Base-by-base conservation (phyloP, 2,113 vertebrate genomes). In the Oncorhynchus keta region DNA sequence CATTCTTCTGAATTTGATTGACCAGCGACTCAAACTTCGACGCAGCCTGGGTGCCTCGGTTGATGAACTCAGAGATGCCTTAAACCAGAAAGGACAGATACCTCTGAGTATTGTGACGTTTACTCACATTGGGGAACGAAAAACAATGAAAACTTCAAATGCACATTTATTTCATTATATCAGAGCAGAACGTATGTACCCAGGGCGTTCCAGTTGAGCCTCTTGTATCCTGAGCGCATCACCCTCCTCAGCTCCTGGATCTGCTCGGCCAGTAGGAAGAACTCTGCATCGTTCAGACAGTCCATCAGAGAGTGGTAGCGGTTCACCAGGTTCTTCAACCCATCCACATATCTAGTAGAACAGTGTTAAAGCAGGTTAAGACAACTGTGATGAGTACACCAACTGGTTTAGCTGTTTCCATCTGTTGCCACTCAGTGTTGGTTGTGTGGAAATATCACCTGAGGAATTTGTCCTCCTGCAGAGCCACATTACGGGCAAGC, bases 191-290 rank as follows among this genome's bases (percentile, higher is more conserved):
- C 3, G 0, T 59, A 18, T 77, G n/a, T 90, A 96, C 98, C 95
- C 79, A 97, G 90, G 0, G 93, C 95, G 76, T 91, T 95, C 97
- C 97, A 98, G 49, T 92, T 98, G 24, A 99, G 76, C 73, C 93
- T 92, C 87, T 85, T 95, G 64, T 91, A 92, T 22, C 97, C 98
- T 32, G 89, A 68, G 48, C 87, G 57, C 70, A 99, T 88, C 22
- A 92, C 86, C 16, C 65, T 86, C 76, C 85, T 72, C 26, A 98
- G 85, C 0, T 90, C 89, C 76, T 92, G 83, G 55, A 96, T 90
- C 0, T 94, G 92, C 4, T 93, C 79, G 1, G 91, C 74, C 49
- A 99, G 90, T 75, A 99, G 95, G 5, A 77, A 1, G 0, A 65
- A 70, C 89, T 97, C 95, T 0, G 94, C 91, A 64, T 95, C 91